These are phyloP conservation scores for Xiphorhynchus erythropygius DNA, from an alignment of 2,797 vertebrate genomes.

Conservation along the genomic window DNA sequence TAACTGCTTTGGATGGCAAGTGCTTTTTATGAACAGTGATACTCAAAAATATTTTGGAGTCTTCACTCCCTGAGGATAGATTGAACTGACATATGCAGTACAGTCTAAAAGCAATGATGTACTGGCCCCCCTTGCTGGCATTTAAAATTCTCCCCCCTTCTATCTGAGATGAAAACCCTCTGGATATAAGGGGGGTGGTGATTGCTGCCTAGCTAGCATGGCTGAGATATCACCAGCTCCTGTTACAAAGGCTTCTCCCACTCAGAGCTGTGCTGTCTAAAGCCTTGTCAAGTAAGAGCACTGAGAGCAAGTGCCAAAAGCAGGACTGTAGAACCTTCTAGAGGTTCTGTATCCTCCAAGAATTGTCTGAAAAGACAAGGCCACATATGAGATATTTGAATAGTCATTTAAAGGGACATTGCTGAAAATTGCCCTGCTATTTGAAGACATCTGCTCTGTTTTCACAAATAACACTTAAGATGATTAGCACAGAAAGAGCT, in stretches of 20 bases:
- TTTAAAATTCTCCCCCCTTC: conserved; percentile 15
- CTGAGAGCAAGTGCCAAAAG: conserved; percentile 11
- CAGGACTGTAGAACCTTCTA: conserved; percentile 16
- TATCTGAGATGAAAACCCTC: conserved; percentile 14
- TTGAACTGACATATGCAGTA: background rate
- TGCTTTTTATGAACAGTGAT: background rate
- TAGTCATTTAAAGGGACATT: background rate
- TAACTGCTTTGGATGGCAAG: background rate
- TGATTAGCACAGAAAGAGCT: background rate
- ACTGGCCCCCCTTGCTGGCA: background rate
- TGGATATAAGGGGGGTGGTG: background rate
- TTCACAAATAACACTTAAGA: background rate
- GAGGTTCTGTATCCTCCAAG: background rate
- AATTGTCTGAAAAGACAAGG: background rate
- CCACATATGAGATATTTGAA: background rate
- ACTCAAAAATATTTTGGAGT: background rate
- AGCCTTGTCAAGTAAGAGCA: background rate
- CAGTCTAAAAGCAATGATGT: conserved; percentile 21
- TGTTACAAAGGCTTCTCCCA: conserved; percentile 60
- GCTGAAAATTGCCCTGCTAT: background rate
- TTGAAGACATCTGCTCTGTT: background rate
- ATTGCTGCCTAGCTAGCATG: conserved; percentile 14
- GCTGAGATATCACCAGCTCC: conserved; percentile 48
- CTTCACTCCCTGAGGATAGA: background rate
- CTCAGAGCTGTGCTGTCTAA: conserved; percentile 1